Percentiles rank a stretch among this genome's conserved stretches.
Evolutionary conservation across 1,140 invertebrate genomes (phyloP).

Genomic region (Sinonovacula constricta): DNA sequence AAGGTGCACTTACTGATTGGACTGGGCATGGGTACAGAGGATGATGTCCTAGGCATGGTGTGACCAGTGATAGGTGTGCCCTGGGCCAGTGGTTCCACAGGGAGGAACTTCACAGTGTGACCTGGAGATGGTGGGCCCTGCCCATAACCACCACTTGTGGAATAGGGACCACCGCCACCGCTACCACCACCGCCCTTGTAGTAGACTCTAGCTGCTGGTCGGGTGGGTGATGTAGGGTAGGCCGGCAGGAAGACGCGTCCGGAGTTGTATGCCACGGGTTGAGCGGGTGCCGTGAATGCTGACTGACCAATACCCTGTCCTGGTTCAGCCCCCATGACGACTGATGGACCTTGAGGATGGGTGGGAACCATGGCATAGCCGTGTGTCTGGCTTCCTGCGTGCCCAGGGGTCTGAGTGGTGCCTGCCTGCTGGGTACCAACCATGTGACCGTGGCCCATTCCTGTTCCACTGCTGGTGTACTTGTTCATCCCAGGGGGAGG

Average conservation of each 20-base stretch:
- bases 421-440: slow-evolving; percentile 5
- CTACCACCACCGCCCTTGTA: slow-evolving; percentile 30
- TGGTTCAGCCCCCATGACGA: slow-evolving; percentile 20
- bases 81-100: slow-evolving; percentile 38
- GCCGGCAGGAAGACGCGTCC: slow-evolving; percentile 45
- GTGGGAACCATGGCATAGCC: slow-evolving; percentile 36
- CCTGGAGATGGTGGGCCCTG: slow-evolving; percentile 24
- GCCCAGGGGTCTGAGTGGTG: slow-evolving; percentile 26
- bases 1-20: slow-evolving; percentile 43
- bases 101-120: slow-evolving; percentile 32
- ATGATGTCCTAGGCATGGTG: slow-evolving; percentile 25
- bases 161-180: slow-evolving; percentile 7
- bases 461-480: not conserved
- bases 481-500: slow-evolving; percentile 13
- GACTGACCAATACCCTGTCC: slow-evolving; percentile 16
- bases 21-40: slow-evolving; percentile 27
- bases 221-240: slow-evolving; percentile 37
- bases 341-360: slow-evolving; percentile 36
- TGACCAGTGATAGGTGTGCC: slow-evolving; percentile 49
- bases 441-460: slow-evolving; percentile 1
- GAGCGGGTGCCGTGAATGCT: slow-evolving; percentile 43
- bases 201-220: slow-evolving; percentile 36
- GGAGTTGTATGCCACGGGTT: slow-evolving; percentile 37
- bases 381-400: slow-evolving; percentile 20
- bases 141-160: slow-evolving; percentile 2